These are phyloP conservation scores for Parazoanthus swiftii DNA, from an alignment of 92 coral and sea anemone species.

Conservation along the genomic window DNA sequence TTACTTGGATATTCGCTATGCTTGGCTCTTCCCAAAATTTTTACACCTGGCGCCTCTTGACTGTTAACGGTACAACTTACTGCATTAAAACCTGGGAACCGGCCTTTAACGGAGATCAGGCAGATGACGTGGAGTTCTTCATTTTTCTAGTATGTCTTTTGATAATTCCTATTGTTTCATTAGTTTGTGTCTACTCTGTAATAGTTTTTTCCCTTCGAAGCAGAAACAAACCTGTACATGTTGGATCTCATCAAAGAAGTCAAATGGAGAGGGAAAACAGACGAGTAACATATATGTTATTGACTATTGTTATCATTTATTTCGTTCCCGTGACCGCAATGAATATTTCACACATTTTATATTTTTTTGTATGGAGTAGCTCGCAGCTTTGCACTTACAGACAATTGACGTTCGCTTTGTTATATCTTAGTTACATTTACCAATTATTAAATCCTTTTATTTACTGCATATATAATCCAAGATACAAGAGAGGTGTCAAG, in stretches of 20 bases:
- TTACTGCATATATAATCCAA: constrained; percentile 6
- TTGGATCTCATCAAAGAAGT: neutral
- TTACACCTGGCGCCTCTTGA: neutral
- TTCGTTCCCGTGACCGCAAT: neutral
- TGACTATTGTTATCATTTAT: neutral
- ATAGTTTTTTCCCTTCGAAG: neutral
- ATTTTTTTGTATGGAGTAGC: neutral
- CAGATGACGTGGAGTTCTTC: neutral
- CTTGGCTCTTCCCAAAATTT: neutral
- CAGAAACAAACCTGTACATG: neutral
- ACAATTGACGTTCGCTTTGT: neutral
- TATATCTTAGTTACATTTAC: neutral
- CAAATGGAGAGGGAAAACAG: neutral
- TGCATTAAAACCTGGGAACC: neutral
- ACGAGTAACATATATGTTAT: neutral
- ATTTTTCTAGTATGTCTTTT: neutral
- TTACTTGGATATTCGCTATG: no score
- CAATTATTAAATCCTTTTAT: neutral
- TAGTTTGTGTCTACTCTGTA: neutral
- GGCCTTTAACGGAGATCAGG: no score
- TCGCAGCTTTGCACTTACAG: no score
- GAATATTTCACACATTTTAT: neutral
- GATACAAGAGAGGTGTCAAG: neutral
- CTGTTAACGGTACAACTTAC: neutral
- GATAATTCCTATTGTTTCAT: neutral